phyloP scores from a whole-genome alignment of 2,797 vertebrate genomes.

The Myotis vivesi region DNA sequence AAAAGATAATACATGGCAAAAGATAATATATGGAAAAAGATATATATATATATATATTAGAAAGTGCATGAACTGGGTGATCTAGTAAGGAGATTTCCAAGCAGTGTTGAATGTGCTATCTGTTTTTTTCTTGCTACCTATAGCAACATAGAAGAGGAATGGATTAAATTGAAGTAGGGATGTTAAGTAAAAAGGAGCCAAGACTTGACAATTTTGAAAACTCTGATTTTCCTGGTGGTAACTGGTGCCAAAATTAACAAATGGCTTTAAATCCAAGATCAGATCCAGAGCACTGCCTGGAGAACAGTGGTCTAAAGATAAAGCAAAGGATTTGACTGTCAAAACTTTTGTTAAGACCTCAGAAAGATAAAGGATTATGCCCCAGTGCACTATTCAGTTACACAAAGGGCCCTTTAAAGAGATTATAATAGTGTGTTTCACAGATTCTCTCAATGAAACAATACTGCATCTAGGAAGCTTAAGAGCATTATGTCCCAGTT shows the following conservation, averaged over 20 bases:
- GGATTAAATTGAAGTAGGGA: background rate
- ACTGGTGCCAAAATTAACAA: background rate
- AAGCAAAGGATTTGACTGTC: background rate
- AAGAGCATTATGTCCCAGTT: background rate
- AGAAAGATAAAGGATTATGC: background rate
- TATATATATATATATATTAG: too few species aligned
- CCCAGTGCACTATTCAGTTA: background rate
- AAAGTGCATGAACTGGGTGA: background rate
- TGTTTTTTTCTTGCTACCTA: background rate
- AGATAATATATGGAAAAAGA: too few species aligned
- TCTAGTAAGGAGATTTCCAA: background rate
- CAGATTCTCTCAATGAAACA: background rate
- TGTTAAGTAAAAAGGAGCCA: background rate
- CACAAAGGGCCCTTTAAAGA: background rate
- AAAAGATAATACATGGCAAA: too few species aligned
- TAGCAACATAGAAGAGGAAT: background rate
- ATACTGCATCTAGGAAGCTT: background rate
- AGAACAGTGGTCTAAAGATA: background rate
- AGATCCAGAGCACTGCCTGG: background rate
- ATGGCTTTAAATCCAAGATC: background rate
- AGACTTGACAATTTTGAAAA: slow-evolving; percentile 39
- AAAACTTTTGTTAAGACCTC: background rate
- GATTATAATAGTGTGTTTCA: background rate
- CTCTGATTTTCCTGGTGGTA: background rate
- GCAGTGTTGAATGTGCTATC: background rate